These are phyloP conservation scores for Notarius lentiginosus DNA, from an alignment of 2,113 vertebrate genomes.

Conservation along the genomic window DNA sequence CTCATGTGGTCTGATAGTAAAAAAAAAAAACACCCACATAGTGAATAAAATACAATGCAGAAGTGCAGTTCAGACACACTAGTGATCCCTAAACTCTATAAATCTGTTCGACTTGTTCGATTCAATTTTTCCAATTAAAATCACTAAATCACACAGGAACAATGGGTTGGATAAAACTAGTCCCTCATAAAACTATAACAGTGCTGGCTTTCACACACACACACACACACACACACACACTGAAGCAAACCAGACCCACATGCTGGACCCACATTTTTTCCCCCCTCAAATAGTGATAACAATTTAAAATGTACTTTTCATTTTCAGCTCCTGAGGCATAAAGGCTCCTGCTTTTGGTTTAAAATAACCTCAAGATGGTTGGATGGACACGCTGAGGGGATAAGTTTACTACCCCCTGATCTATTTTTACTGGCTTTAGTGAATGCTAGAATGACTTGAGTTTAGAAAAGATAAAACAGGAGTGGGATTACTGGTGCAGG, in stretches of 20 bases:
- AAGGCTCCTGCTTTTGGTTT: not conserved
- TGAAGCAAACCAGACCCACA: conserved; percentile 15
- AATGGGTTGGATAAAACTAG: not conserved
- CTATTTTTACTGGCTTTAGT: conserved; percentile 21
- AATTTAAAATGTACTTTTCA: too few relatives aligned
- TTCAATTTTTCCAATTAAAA: not conserved
- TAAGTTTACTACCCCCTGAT: not conserved
- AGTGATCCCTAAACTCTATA: not conserved
- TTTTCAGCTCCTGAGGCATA: conserved; percentile 7
- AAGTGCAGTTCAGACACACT: not conserved
- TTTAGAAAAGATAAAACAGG: not conserved
- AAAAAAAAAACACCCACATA: too few relatives aligned
- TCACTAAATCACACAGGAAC: not conserved
- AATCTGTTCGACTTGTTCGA: not conserved
- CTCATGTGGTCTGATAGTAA: not conserved
- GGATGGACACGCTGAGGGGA: not conserved
- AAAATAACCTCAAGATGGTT: not conserved
- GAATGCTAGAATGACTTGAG: not conserved
- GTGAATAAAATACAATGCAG: not conserved
- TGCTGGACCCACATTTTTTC: not conserved
- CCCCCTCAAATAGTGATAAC: too few relatives aligned
- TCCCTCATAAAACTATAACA: not conserved
- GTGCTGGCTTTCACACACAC: not conserved
- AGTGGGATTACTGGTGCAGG: not conserved
- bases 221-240: too few relatives aligned